A percentile compares a stretch with the other conserved stretches of the same genome.
Evolutionary conservation across 2,113 vertebrate genomes (phyloP).

Genomic region (Chaetorhynchus papuensis): DNA sequence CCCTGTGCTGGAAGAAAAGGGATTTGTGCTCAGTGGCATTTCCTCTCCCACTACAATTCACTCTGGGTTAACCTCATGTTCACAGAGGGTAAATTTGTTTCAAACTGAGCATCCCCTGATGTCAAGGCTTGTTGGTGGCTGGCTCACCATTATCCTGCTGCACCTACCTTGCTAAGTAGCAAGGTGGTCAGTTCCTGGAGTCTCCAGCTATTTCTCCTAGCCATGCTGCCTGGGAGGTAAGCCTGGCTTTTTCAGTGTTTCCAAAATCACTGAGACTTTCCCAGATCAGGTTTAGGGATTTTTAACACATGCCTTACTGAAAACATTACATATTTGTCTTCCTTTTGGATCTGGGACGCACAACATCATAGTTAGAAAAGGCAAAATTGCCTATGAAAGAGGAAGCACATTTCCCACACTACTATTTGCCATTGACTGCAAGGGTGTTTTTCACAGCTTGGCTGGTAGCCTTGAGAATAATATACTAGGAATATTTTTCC

Average conservation of each 20-base stretch:
- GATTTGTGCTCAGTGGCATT: background rate
- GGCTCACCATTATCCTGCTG: background rate
- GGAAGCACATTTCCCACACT: background rate
- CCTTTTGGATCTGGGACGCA: background rate
- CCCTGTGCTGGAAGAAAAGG: background rate
- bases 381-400: background rate
- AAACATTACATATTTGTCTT: background rate
- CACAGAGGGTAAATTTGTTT: background rate
- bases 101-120: background rate
- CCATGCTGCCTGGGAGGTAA: background rate
- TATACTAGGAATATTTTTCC: background rate
- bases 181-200: background rate
- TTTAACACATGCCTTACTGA: background rate
- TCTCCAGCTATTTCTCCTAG: background rate
- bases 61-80: background rate
- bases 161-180: background rate
- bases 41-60: background rate
- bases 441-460: background rate
- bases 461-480: background rate
- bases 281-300: background rate
- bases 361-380: background rate
- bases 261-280: background rate
- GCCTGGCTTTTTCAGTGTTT: background rate
- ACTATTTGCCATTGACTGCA: background rate
- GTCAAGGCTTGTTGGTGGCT: background rate